These are phyloP conservation scores for Lasius platythorax DNA, from an alignment of 2,888 invertebrate species.

Conservation along the genomic window DNA sequence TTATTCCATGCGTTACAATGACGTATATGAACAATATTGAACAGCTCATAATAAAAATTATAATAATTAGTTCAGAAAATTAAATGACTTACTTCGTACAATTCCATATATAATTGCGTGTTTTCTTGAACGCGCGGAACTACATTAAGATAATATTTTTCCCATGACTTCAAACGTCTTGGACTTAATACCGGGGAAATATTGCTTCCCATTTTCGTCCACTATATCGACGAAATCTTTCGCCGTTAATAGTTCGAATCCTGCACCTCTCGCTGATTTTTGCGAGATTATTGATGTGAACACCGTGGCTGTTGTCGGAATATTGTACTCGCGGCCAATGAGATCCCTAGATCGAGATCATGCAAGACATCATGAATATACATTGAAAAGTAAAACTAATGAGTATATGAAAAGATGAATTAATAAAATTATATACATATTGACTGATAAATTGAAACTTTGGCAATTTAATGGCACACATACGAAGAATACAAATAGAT, in stretches of 20 bases:
- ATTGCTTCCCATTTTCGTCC: constrained; percentile 69
- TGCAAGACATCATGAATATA: not conserved
- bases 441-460: too few species aligned
- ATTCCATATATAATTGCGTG: not conserved
- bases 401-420: not conserved
- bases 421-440: not conserved
- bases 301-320: constrained; percentile 72
- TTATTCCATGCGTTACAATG: not conserved
- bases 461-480: too few species aligned
- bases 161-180: constrained; percentile 75
- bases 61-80: not conserved
- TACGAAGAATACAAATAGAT: too few species aligned
- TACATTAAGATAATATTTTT: constrained; percentile 51
- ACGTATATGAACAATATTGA: not conserved
- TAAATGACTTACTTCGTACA: not conserved
- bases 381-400: not conserved
- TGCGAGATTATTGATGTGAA: constrained; percentile 77
- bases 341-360: constrained; percentile 69
- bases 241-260: constrained; percentile 68
- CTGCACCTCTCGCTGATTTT: constrained; percentile 74
- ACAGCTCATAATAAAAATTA: not conserved
- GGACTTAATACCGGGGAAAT: constrained; percentile 70
- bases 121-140: not conserved
- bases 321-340: constrained; percentile 73
- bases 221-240: constrained; percentile 65